These are phyloP conservation scores for Drosophila yooni DNA, from an alignment of 2,888 invertebrate genomes.

Conservation along the genomic window DNA sequence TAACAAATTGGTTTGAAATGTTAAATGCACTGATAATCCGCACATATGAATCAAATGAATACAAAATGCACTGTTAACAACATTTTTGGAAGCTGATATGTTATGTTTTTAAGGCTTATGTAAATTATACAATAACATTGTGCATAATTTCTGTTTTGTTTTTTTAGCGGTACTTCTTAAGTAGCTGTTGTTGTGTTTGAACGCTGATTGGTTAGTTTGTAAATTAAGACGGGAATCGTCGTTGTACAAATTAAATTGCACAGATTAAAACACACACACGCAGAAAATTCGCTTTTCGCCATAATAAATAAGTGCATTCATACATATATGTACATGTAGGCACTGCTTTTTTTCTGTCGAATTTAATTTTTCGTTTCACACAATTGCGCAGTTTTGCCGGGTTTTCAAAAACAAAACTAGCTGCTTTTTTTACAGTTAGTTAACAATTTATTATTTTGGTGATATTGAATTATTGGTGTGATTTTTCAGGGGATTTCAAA, in stretches of 20 bases:
- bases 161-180: not conserved
- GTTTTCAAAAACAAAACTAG: not conserved
- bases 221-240: not conserved
- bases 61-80: not conserved
- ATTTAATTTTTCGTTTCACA: not conserved
- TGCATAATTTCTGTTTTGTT: not conserved
- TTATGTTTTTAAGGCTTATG: not conserved
- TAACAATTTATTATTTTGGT: not conserved
- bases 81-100: not conserved
- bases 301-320: not conserved
- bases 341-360: constrained; percentile 10
- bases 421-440: not conserved
- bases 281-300: not conserved
- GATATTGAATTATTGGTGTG: not conserved
- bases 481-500: not conserved
- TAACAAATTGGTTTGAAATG: not conserved
- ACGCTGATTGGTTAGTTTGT: not conserved
- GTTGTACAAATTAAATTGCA: not conserved
- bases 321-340: constrained; percentile 1
- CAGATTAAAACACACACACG: not conserved
- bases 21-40: constrained; percentile 39
- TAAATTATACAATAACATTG: not conserved
- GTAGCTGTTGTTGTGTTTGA: not conserved
- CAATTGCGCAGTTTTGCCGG: constrained; percentile 16
- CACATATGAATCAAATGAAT: not conserved